A percentile compares a stretch with the other conserved stretches of the same genome.
These are phyloP conservation scores for Hypsopygia costalis DNA, from an alignment of 2,888 invertebrate species.

Conservation along the genomic window DNA sequence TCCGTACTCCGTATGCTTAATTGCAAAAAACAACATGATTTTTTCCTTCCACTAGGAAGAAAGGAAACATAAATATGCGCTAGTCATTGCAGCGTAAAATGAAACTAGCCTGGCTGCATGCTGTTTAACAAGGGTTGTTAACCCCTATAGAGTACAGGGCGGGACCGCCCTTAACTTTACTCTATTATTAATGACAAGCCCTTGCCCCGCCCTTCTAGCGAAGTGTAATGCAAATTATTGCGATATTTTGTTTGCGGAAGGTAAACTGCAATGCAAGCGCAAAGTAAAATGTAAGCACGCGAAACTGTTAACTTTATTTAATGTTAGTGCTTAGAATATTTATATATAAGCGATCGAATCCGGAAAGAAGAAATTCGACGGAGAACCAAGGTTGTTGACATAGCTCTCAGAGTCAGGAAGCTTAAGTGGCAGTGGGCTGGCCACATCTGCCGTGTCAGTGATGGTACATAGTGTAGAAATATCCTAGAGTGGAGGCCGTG, in stretches of 20 bases:
- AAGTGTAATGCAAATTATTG: constrained; percentile 73
- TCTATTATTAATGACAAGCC: constrained; percentile 77
- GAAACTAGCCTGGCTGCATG: constrained; percentile 48
- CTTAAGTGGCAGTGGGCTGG: too few species aligned
- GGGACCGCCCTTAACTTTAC: constrained; percentile 67
- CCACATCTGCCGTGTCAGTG: too few species aligned
- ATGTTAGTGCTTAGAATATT: too few species aligned
- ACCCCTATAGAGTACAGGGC: constrained; percentile 54
- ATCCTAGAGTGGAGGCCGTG: too few species aligned
- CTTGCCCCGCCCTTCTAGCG: constrained; percentile 59
- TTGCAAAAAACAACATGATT: too few species aligned
- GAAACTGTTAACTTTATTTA: background rate
- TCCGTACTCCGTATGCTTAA: too few species aligned
- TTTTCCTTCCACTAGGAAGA: constrained; percentile 5
- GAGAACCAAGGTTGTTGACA: too few species aligned
- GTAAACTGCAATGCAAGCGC: constrained; percentile 6
- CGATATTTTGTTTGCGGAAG: constrained; percentile 60
- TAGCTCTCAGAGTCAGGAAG: too few species aligned
- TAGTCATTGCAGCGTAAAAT: constrained; percentile 54
- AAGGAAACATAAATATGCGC: constrained; percentile 53
- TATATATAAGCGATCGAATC: too few species aligned
- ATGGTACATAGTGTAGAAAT: too few species aligned
- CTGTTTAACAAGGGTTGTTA: constrained; percentile 69
- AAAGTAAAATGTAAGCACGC: background rate
- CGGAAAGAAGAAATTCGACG: too few species aligned